Percentiles rank a stretch among this genome's conserved stretches.
Conservation (phyloP, 1,140 invertebrate species). For the Pogonus chalceus region DNA sequence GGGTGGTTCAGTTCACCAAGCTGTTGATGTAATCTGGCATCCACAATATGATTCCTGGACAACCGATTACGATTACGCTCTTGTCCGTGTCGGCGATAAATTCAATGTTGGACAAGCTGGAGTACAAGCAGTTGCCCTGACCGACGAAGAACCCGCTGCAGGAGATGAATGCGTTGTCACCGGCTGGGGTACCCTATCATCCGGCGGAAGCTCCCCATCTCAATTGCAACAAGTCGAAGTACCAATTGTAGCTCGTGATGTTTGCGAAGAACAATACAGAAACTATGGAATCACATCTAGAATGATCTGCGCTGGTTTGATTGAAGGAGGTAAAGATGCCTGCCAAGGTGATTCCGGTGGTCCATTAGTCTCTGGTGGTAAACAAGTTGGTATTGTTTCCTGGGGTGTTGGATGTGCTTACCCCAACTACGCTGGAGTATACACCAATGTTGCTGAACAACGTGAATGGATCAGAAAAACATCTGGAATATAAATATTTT, state of each 20-base stretch:
- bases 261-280: slow-evolving; percentile 23
- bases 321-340: slow-evolving; percentile 27
- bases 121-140: slow-evolving; percentile 4
- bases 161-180: slow-evolving; percentile 35
- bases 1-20: slow-evolving; percentile 30
- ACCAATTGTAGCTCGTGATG: slow-evolving; percentile 24
- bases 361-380: slow-evolving; percentile 44
- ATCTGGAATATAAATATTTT: slow-evolving; percentile 14
- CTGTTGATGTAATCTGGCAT: slow-evolving; percentile 31
- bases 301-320: slow-evolving; percentile 37
- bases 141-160: neutral
- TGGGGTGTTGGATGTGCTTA: slow-evolving; percentile 47
- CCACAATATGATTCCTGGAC: slow-evolving; percentile 30
- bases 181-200: slow-evolving; percentile 42
- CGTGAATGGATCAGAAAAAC: slow-evolving; percentile 23
- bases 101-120: slow-evolving; percentile 1
- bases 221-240: slow-evolving; percentile 27
- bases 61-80: slow-evolving; percentile 37
- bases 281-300: slow-evolving; percentile 18
- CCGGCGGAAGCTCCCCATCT: slow-evolving; percentile 8
- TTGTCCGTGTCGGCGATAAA: neutral
- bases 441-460: slow-evolving; percentile 40
- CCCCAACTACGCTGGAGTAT: slow-evolving; percentile 43
- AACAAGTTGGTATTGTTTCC: slow-evolving; percentile 47
- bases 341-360: slow-evolving; percentile 51